A percentile compares a stretch with the other conserved stretches of the same genome.
These are phyloP conservation scores for Cosmorhoe ocellata DNA, from an alignment of 2,888 invertebrate species.

Conservation along the genomic window DNA sequence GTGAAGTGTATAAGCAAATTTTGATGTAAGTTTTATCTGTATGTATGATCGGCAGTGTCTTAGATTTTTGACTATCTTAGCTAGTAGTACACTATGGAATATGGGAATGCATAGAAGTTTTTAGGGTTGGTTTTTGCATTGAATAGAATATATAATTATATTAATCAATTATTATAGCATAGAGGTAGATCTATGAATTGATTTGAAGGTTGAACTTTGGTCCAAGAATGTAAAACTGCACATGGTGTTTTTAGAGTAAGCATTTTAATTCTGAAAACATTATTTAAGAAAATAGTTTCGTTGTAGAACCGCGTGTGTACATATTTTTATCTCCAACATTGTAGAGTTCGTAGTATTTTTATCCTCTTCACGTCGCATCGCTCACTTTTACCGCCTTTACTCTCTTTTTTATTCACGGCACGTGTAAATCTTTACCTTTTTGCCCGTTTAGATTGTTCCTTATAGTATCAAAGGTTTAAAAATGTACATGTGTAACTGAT, in stretches of 20 bases:
- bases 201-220: constrained; percentile 81
- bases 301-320: constrained; percentile 20
- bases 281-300: constrained; percentile 15
- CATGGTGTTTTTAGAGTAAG: constrained; percentile 70
- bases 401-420: constrained; percentile 4
- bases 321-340: constrained; percentile 17
- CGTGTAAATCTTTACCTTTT: constrained; percentile 8
- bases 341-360: constrained; percentile 4
- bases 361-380: neutral
- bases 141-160: constrained; percentile 26
- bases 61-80: constrained; percentile 48
- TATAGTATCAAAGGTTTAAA: no score
- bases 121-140: constrained; percentile 39
- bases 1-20: constrained; percentile 55
- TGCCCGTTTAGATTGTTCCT: no score
- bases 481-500: no score
- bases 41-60: constrained; percentile 50
- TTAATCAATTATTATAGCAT: constrained; percentile 35
- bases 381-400: neutral
- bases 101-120: constrained; percentile 38
- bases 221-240: constrained; percentile 79
- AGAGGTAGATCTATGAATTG: constrained; percentile 52
- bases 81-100: constrained; percentile 47
- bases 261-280: constrained; percentile 29
- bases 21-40: constrained; percentile 41